Conservation (phyloP, 2,797 vertebrate species). For the Momotus momota region DNA sequence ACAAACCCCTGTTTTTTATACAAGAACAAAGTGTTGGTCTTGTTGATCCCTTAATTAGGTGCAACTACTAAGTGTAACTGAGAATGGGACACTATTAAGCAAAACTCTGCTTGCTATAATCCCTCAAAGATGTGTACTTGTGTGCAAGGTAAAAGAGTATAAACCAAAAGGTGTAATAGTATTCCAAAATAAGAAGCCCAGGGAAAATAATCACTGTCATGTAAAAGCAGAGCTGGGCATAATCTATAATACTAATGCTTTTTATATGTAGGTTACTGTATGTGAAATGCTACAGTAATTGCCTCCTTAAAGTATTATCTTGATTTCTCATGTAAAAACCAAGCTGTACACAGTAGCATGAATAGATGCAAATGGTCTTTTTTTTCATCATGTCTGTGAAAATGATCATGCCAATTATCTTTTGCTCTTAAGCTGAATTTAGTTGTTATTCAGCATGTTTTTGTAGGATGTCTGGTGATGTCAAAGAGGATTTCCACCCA, state of each 20-base stretch:
- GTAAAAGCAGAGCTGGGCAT: constrained; percentile 9
- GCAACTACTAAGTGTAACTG: not conserved
- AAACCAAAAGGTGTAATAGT: constrained; percentile 21
- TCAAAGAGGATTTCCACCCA: constrained; percentile 29
- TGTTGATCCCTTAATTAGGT: constrained; percentile 38
- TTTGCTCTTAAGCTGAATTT: constrained; percentile 52
- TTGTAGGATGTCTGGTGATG: constrained; percentile 2
- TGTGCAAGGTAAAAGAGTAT: constrained; percentile 6
- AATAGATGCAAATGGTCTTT: not conserved
- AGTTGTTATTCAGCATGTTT: constrained; percentile 53
- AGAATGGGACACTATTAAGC: not conserved
- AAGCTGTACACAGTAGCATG: not conserved
- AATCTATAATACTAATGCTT: constrained; percentile 35
- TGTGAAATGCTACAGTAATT: constrained; percentile 38
- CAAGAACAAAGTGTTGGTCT: constrained; percentile 18
- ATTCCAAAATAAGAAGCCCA: constrained; percentile 14
- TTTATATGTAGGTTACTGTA: constrained; percentile 10
- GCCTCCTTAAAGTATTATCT: constrained; percentile 54
- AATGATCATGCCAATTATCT: constrained; percentile 25
- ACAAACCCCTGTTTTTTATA: not conserved
- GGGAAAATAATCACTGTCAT: constrained; percentile 37
- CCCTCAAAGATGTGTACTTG: not conserved
- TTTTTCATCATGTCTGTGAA: not conserved
- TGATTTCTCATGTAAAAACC: constrained; percentile 49
- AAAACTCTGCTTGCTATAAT: constrained; percentile 7